These are phyloP conservation scores for Dipodomys merriami DNA, from an alignment of 2,113 vertebrate genomes.

Conservation along the genomic window DNA sequence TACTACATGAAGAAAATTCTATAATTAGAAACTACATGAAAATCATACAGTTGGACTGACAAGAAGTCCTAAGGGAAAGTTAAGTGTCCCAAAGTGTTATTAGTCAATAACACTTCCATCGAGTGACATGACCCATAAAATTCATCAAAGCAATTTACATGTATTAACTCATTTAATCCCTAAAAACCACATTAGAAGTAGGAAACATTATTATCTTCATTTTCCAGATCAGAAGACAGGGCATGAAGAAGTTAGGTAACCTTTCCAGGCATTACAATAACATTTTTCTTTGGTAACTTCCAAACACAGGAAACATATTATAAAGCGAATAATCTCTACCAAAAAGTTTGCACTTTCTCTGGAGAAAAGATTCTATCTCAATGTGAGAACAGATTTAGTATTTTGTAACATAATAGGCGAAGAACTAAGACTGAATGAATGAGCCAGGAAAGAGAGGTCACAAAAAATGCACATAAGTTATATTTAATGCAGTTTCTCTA, in stretches of 20 bases:
- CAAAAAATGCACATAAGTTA: not conserved
- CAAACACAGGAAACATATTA: not conserved
- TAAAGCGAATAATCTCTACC: not conserved
- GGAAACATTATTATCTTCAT: not conserved
- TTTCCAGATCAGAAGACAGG: conserved; percentile 23
- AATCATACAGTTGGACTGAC: not conserved
- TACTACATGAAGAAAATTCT: too few species aligned
- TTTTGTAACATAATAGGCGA: not conserved
- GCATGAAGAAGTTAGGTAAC: not conserved
- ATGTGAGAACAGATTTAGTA: not conserved
- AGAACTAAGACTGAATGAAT: not conserved
- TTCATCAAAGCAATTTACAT: not conserved
- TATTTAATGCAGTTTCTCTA: not conserved
- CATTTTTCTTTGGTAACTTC: not conserved
- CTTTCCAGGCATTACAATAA: not conserved
- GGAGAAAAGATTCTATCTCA: not conserved
- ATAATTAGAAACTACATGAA: not conserved
- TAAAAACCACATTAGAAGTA: not conserved
- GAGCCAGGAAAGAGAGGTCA: not conserved
- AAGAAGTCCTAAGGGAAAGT: not conserved
- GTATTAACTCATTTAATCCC: conserved; percentile 4
- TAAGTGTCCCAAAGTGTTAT: not conserved
- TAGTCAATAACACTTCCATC: not conserved
- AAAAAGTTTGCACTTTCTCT: not conserved
- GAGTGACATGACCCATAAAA: not conserved